Conservation (phyloP, 2,113 vertebrate genomes). For the Oplegnathus fasciatus region DNA sequence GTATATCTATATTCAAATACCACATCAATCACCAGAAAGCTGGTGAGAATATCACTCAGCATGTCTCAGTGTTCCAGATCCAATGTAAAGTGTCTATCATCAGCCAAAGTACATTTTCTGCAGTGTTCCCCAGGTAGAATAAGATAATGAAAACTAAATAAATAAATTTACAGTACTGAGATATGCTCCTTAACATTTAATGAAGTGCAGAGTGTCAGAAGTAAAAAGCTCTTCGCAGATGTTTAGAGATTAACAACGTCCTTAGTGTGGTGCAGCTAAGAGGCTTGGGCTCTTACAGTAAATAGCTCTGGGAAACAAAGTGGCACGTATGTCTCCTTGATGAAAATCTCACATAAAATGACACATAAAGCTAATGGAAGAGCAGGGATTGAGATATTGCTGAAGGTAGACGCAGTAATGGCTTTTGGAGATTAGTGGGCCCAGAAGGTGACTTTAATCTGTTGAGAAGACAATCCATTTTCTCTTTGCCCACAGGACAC, state of each 20-base stretch:
- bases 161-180: slow-evolving; percentile 30
- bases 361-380: slow-evolving; percentile 68
- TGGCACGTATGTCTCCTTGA: slow-evolving; percentile 39
- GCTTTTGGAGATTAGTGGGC: slow-evolving; percentile 69
- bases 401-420: slow-evolving; percentile 65
- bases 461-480: slow-evolving; percentile 58
- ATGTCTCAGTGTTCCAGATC: background rate
- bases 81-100: background rate
- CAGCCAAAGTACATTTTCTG: background rate
- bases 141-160: slow-evolving; percentile 25
- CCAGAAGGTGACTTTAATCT: slow-evolving; percentile 65
- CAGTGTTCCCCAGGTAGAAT: background rate
- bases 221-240: slow-evolving; percentile 34
- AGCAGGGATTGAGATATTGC: slow-evolving; percentile 31
- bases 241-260: slow-evolving; percentile 49
- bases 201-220: slow-evolving; percentile 17
- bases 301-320: slow-evolving; percentile 66
- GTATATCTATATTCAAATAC: slow-evolving; percentile 1
- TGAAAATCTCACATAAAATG: slow-evolving; percentile 53
- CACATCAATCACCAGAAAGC: slow-evolving; percentile 16
- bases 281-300: slow-evolving; percentile 28
- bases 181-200: slow-evolving; percentile 24
- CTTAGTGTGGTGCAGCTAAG: slow-evolving; percentile 41
- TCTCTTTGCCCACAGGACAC: slow-evolving; percentile 51
- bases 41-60: background rate